Evolutionary conservation across 2,113 vertebrate genomes (phyloP), one percentile per base, ranked within the genome.

Genomic region (Rana temporaria): DNA sequence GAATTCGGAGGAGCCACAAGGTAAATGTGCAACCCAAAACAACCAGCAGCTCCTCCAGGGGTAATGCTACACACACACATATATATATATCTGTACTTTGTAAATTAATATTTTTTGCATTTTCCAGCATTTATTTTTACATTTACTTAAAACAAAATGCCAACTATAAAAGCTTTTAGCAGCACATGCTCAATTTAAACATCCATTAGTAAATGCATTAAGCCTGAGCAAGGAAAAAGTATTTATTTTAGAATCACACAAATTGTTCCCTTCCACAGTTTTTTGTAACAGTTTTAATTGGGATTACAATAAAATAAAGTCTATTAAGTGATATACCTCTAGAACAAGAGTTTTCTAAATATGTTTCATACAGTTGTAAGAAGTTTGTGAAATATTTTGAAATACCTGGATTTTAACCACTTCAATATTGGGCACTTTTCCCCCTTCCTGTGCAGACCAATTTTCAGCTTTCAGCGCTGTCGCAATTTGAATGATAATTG

Each of bases 101-200:
- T 42, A 48, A 42, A 62, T 76, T n/a, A 5, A 16, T 20, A 62
- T 42, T 42, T n/a, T n/a, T n/a, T n/a, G n/a, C n/a, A n/a, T n/a
- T n/a, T 60, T 17, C 16, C 22, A 34, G 20, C 18, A 59, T 75
- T 60, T 17, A 75, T 75, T 60, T 32, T 75, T 32, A 60, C 16
- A 78, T 53, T 53, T 6, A 65, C 15, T 32, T 65, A 17, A 65
- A 24, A 78, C 42, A 65, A 78, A 78, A 55, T 78, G 38, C 38
- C 59, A 78, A 78, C 75, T 78, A 63, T 78, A 65, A 78, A 78
- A 64, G 75, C 75, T 64, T 53, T 78, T 65, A 78, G 60, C 62
- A 30, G 38, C 60, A 19, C 53, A 20, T 42, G 52, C 24, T 64
- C 42, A 65, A 30, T 78, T 78, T 42, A 48, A 32, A 30, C 62